phyloP scores from a whole-genome alignment of 2,888 invertebrate species.

The Coelogynopora nodosa region DNA sequence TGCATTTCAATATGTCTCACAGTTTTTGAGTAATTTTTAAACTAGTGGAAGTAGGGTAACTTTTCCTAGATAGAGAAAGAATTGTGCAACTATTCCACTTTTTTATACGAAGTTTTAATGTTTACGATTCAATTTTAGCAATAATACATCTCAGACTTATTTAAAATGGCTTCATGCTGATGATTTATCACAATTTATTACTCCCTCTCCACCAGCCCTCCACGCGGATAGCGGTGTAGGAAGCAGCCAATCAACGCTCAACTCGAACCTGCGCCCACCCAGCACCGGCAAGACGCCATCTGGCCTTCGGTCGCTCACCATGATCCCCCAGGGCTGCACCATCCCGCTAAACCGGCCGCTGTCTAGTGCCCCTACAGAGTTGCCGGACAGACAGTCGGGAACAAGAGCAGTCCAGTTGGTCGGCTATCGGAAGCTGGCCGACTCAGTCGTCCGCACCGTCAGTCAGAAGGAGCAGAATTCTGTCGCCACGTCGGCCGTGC shows the following conservation, averaged over 20 bases:
- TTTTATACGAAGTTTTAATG: too few relatives aligned
- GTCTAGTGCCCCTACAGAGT: background rate
- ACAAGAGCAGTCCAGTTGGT: background rate
- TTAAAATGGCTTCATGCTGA: too few relatives aligned
- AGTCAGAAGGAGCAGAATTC: too few relatives aligned
- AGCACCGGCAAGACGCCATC: background rate
- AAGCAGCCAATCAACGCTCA: background rate
- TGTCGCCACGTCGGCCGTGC: background rate
- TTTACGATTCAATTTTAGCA: too few relatives aligned
- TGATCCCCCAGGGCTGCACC: background rate
- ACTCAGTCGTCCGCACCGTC: too few relatives aligned
- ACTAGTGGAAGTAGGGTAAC: too few relatives aligned
- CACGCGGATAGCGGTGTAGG: background rate
- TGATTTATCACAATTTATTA: too few relatives aligned
- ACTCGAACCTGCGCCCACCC: background rate
- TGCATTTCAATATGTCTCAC: too few relatives aligned
- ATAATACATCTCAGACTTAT: too few relatives aligned
- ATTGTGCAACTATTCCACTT: too few relatives aligned
- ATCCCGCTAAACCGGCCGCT: background rate
- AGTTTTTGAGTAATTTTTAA: too few relatives aligned
- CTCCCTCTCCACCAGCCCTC: background rate
- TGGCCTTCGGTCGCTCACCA: background rate
- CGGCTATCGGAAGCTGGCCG: background rate
- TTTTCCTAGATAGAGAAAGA: too few relatives aligned
- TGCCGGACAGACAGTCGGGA: background rate